Conservation (phyloP, 2,113 vertebrate species). For the Argyrosomus japonicus region DNA sequence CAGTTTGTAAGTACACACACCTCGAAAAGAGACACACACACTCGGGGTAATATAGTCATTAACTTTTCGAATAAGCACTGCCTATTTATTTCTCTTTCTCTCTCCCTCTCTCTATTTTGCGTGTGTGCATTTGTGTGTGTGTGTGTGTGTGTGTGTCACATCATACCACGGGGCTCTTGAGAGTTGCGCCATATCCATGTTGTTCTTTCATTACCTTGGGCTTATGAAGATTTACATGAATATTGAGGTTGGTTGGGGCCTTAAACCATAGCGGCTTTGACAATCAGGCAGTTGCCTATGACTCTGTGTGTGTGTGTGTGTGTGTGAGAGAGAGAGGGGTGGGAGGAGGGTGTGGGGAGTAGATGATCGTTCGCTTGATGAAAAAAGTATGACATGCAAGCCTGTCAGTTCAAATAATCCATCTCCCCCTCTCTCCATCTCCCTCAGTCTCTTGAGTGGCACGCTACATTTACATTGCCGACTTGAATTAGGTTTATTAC, state of each 20-base stretch:
- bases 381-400: slow-evolving; percentile 63
- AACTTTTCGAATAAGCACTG: slow-evolving; percentile 26
- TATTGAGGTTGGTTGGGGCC: slow-evolving; percentile 58
- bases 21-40: background rate
- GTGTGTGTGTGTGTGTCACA: slow-evolving; percentile 21
- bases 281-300: slow-evolving; percentile 39
- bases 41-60: slow-evolving; percentile 30
- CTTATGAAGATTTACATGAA: slow-evolving; percentile 70
- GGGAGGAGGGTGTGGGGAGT: background rate
- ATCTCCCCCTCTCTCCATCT: slow-evolving; percentile 20
- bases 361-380: slow-evolving; percentile 56
- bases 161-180: slow-evolving; percentile 53
- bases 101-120: no score
- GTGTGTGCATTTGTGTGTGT: background rate
- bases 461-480: slow-evolving; percentile 53
- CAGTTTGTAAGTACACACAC: background rate
- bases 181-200: slow-evolving; percentile 58
- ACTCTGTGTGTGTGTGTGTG: slow-evolving; percentile 13
- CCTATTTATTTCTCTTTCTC: slow-evolving; percentile 36
- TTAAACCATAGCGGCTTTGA: slow-evolving; percentile 53
- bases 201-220: slow-evolving; percentile 76
- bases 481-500: slow-evolving; percentile 49
- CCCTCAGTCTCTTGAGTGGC: slow-evolving; percentile 41
- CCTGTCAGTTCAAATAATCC: slow-evolving; percentile 56
- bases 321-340: background rate